phyloP scores from a whole-genome alignment of 2,113 vertebrate genomes.

The Leptobrachium ailaonicum region DNA sequence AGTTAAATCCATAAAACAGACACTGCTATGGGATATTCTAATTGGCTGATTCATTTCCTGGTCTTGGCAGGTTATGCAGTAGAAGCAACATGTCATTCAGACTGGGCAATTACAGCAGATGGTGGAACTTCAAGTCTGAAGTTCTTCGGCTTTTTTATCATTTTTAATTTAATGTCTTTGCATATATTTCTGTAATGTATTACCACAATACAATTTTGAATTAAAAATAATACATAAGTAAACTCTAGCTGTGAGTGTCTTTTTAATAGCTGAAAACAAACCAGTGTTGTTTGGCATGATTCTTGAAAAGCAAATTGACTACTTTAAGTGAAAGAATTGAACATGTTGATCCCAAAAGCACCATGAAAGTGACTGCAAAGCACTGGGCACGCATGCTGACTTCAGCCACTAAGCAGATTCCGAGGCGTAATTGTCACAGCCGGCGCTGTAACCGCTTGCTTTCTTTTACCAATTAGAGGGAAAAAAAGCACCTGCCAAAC shows the following conservation, averaged over 20 bases:
- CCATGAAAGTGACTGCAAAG: conserved; percentile 26
- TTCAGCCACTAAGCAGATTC: conserved; percentile 47
- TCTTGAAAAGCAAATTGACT: conserved; percentile 41
- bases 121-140: no score
- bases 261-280: conserved; percentile 12
- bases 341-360: conserved; percentile 29
- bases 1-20: no score
- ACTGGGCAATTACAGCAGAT: no score
- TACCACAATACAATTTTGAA: no score
- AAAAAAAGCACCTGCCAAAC: conserved; percentile 43
- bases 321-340: conserved; percentile 33
- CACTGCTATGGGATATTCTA: no score
- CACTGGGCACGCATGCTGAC: conserved; percentile 39
- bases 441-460: conserved; percentile 31
- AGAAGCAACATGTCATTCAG: no score
- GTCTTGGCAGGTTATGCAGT: no score
- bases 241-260: not conserved
- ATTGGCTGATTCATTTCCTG: no score
- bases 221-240: no score
- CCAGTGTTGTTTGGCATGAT: conserved; percentile 21
- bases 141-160: no score
- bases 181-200: no score
- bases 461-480: conserved; percentile 47
- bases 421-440: conserved; percentile 43
- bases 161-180: no score